Conservation (phyloP, 2,797 vertebrate genomes). For the Miichthys miiuy region DNA sequence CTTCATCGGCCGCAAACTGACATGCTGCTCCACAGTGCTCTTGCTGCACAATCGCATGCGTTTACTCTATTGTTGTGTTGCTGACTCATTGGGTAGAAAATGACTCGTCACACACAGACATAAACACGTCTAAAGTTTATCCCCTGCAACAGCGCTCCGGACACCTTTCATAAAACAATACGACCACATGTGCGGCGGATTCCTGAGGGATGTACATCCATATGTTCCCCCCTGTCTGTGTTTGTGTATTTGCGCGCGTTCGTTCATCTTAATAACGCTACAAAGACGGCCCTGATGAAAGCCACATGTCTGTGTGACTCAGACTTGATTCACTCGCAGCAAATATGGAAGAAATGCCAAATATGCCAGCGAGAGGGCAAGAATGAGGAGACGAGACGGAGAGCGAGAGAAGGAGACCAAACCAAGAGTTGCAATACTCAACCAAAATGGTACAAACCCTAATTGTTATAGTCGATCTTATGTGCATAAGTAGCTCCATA, state of each 20-base stretch:
- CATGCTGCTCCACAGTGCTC: background rate
- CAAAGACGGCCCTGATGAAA: conserved; percentile 73
- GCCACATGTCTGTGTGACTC: conserved; percentile 77
- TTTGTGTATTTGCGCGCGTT: conserved; percentile 54
- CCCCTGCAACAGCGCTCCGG: conserved; percentile 43
- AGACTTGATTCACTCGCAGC: conserved; percentile 60
- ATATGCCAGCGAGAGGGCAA: conserved; percentile 60
- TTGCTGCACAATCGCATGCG: conserved; percentile 14
- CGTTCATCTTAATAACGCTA: conserved; percentile 65
- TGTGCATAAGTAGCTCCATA: background rate
- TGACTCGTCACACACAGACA: conserved; percentile 31
- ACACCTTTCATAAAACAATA: conserved; percentile 71
- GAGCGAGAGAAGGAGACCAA: background rate
- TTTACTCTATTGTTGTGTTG: conserved; percentile 24
- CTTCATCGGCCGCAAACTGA: background rate
- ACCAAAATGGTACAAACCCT: background rate
- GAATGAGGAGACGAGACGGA: conserved; percentile 26
- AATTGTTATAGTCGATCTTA: conserved; percentile 15
- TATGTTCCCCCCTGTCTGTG: conserved; percentile 50
- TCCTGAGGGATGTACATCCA: conserved; percentile 53
- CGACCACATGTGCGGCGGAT: conserved; percentile 61
- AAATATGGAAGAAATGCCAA: conserved; percentile 80
- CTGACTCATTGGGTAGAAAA: conserved; percentile 35
- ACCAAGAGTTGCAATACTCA: background rate
- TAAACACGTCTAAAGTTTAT: conserved; percentile 33